Base-by-base conservation (phyloP, 2,888 invertebrate species). In the Dolichopus griseipennis region DNA sequence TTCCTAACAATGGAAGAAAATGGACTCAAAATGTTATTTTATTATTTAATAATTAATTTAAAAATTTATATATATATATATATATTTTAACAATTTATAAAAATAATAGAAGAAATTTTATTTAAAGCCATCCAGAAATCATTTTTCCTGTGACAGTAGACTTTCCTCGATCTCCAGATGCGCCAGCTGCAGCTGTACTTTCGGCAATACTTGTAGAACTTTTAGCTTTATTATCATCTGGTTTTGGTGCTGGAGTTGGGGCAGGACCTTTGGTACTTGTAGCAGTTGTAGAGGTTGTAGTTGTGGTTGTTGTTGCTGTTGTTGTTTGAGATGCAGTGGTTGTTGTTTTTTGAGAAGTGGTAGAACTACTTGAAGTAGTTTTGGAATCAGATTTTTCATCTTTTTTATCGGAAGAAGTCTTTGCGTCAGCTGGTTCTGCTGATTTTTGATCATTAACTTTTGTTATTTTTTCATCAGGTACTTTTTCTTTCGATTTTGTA, bases 111-210 rank as follows among this genome's bases (percentile, higher is more conserved):
- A 37, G 12, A 10, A 37, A 37, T 37, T 37, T 7, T 61, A 21
- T 64, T 83, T 85, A 90, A 68, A 90, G 84, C 90, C 90, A 90
- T 1, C 90, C 90, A 21, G 90, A 87, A 70, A 90, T 86, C 71
- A 89, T 84, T 79, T 87, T 87, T 0, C 90, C 90, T 0, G 90
- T 90, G 1, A 88, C 86, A 75, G 87, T 89, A 3, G 90, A 90
- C 76, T 87, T 89, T 15, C 90, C 90, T 69, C 84, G 86, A 68
- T 84, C 86, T 41, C 84, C 83, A 64, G 82, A 80, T 0, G 82
- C 79, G 20, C 65, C 68, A 1, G 37, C 66, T 2, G 43, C 68
- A 8, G 68, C 63, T 22, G 9, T 66, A 22, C 69, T 7, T 69
- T 70, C 37, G 71, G 71, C n/a, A 72, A 0, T 70, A 64, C 27